Percentiles rank a stretch among this genome's conserved stretches.
phyloP scores from a whole-genome alignment of 2,888 invertebrate species.

The Orthosia gothica region DNA sequence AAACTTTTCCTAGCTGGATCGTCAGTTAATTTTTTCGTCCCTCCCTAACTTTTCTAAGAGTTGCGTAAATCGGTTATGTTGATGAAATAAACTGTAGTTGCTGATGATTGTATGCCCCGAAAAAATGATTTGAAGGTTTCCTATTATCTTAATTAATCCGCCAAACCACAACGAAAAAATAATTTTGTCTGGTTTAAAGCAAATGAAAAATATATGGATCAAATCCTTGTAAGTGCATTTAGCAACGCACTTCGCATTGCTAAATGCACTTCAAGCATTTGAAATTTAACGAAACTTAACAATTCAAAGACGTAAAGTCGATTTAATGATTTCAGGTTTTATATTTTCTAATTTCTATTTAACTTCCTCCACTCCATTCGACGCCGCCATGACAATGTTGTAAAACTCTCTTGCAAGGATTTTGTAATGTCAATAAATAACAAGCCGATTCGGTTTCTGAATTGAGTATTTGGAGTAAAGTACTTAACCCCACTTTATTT shows the following conservation, averaged over 20 bases:
- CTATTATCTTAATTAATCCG: background rate
- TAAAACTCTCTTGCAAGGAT: too few species aligned
- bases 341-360: background rate
- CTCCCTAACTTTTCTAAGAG: background rate
- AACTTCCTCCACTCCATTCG: too few species aligned
- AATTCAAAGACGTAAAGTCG: background rate
- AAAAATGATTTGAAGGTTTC: background rate
- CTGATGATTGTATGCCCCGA: too few species aligned
- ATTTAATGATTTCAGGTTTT: background rate
- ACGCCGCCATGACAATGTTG: too few species aligned
- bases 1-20: background rate
- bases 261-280: background rate
- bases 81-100: background rate
- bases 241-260: background rate
- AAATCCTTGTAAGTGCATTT: slow-evolving; percentile 1
- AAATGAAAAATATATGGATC: background rate
- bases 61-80: slow-evolving; percentile 4
- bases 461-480: too few species aligned
- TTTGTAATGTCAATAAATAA: too few species aligned
- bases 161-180: background rate
- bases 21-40: background rate
- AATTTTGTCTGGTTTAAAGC: too few species aligned
- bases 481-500: too few species aligned
- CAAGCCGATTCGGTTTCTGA: too few species aligned
- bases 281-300: background rate